Evolutionary conservation across 2,797 vertebrate species (phyloP).

Genomic region (Arnoldichthys spilopterus): DNA sequence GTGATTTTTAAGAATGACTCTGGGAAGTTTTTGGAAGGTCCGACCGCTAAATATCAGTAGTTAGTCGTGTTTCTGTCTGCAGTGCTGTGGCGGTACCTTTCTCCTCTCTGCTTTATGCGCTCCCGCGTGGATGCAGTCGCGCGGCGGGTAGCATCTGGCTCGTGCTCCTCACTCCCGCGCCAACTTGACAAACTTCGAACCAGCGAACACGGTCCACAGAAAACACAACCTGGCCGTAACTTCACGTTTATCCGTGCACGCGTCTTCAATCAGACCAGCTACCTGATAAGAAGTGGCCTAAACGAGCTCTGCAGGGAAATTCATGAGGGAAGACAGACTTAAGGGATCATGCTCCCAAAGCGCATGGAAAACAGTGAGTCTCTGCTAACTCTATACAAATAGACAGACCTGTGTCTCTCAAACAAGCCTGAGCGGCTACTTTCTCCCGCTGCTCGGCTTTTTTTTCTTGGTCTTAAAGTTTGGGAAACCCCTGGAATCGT

Average conservation of each 20-base stretch:
- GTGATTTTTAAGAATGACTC: no score
- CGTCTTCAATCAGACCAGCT: not conserved
- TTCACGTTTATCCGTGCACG: not conserved
- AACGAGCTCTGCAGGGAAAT: not conserved
- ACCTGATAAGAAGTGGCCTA: not conserved
- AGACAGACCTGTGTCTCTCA: not conserved
- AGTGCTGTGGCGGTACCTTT: slow-evolving; percentile 6
- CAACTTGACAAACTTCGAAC: no score
- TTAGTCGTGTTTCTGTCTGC: not conserved
- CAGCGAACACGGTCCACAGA: not conserved
- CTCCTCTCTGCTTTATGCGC: not conserved
- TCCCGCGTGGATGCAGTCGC: slow-evolving; percentile 25
- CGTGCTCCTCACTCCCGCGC: not conserved
- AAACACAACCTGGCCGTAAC: not conserved
- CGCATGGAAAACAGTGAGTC: not conserved
- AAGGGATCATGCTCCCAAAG: not conserved
- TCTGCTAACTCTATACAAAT: not conserved
- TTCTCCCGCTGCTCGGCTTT: slow-evolving; percentile 2
- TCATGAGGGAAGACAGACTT: not conserved
- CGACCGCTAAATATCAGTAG: not conserved
- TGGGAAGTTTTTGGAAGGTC: not conserved
- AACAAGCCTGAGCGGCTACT: not conserved
- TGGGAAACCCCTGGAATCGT: slow-evolving; percentile 37
- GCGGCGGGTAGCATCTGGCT: slow-evolving; percentile 22
- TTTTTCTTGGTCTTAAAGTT: slow-evolving; percentile 12